Percentiles rank a stretch among this genome's conserved stretches.
phyloP scores from a whole-genome alignment of 1,140 invertebrate species.

The Saxidomus purpurata region DNA sequence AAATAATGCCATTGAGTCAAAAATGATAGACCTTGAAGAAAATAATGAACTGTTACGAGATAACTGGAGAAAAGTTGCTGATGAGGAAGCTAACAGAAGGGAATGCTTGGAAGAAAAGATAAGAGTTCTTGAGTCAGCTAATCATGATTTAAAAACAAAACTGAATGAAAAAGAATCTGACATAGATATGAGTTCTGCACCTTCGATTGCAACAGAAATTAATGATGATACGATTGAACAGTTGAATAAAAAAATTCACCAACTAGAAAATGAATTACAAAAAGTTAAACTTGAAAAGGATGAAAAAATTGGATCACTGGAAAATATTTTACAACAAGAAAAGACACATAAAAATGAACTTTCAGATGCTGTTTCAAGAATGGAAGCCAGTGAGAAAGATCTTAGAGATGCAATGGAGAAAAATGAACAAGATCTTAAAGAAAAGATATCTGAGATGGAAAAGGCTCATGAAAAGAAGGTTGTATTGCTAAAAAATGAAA shows the following conservation, averaged over 20 bases:
- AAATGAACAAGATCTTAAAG: conserved; percentile 78
- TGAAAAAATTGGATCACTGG: conserved; percentile 77
- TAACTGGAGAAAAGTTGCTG: conserved; percentile 82
- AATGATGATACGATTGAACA: conserved; percentile 62
- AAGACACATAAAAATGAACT: conserved; percentile 78
- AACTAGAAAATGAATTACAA: conserved; percentile 77
- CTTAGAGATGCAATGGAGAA: conserved; percentile 76
- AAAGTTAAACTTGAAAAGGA: conserved; percentile 77
- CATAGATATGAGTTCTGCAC: conserved; percentile 64
- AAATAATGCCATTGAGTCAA: conserved; percentile 74
- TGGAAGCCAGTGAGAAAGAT: conserved; percentile 70
- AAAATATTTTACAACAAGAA: conserved; percentile 78
- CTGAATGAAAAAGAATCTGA: conserved; percentile 77
- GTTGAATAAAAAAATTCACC: conserved; percentile 63
- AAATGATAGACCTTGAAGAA: conserved; percentile 80
- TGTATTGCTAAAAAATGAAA: conserved; percentile 72
- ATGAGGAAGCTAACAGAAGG: conserved; percentile 80
- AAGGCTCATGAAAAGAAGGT: conserved; percentile 77
- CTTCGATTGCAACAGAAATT: conserved; percentile 75
- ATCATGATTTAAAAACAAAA: conserved; percentile 79
- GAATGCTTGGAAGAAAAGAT: conserved; percentile 81
- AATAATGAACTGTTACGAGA: conserved; percentile 80
- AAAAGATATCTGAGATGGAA: conserved; percentile 77
- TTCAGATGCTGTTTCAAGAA: conserved; percentile 71
- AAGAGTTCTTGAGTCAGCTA: conserved; percentile 75